Evolutionary conservation across 2,113 vertebrate genomes (phyloP), one percentile per base, ranked within the genome.

Genomic region (Zosterops japonicus): DNA sequence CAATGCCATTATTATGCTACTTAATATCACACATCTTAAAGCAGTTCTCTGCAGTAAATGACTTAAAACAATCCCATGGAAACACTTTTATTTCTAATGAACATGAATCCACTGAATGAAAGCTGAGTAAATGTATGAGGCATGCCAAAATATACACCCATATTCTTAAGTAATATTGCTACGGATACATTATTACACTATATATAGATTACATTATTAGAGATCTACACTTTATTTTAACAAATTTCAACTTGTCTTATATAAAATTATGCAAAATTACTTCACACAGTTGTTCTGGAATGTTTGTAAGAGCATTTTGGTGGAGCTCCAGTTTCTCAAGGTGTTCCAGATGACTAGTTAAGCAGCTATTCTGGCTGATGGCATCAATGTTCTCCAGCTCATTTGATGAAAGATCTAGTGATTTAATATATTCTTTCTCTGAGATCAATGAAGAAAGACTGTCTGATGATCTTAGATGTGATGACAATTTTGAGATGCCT

Each of bases 391-490:
- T 98, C 95, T 98, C 98, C 96, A 99, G 91, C 84, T 99, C 99
- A 87, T 99, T 99, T 44, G 98, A 99, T 8, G 99, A 99, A 69
- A 99, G 98, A 95, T 99, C 99, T 75, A 99, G 93, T 67, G 99
- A 98, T 44, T 97, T 98, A 96, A 99, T 99, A 86, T 93, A 95
- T 89, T 99, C 99, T 96, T 93, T 98, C 86, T 99, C 99, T 65
- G 96, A 97, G 53, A 77, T 71, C 94, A 98, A 81, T 29, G 97
- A 97, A 61, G 98, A 98, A 33, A 97, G 95, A 90, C 96, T 98
- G 50, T 99, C 99, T 23, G 96, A 97, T 29, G 96, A 52, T 71
- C 92, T 97, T 89, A 95, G 12, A 42, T 95, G 89, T 20, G 96
- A 75, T 15, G 95, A 97, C 61, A 98, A 90, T 94, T 96, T 98